These are phyloP conservation scores for Quadroppia sp. DNA, from an alignment of 2,888 invertebrate genomes.

Conservation along the genomic window DNA sequence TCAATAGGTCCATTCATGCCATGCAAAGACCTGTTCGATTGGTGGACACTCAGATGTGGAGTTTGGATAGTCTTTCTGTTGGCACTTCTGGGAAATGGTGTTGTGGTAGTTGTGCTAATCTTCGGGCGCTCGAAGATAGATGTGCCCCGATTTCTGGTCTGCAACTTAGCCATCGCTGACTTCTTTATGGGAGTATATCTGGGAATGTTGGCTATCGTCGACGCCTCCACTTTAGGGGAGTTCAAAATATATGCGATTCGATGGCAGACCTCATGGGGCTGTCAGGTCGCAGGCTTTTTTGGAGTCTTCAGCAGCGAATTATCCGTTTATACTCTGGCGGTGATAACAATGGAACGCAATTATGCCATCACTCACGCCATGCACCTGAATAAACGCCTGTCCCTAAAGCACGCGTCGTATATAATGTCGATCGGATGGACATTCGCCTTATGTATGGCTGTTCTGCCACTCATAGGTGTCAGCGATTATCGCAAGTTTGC, in stretches of 20 bases:
- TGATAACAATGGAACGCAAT: conserved; percentile 90
- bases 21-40: conserved; percentile 91
- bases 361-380: conserved; percentile 97
- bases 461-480: conserved; percentile 80
- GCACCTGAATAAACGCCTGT: conserved; percentile 88
- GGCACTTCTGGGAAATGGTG: conserved; percentile 91
- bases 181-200: conserved; percentile 95
- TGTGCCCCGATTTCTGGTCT: conserved; percentile 91
- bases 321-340: conserved; percentile 90
- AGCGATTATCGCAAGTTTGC: conserved; percentile 96
- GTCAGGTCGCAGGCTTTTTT: conserved; percentile 88
- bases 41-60: conserved; percentile 95
- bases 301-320: conserved; percentile 90
- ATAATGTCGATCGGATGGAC: conserved; percentile 92
- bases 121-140: conserved; percentile 90
- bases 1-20: conserved; percentile 80
- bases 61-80: conserved; percentile 96
- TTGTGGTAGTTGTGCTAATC: conserved; percentile 86
- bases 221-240: conserved; percentile 90
- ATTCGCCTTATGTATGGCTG: conserved; percentile 78
- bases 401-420: conserved; percentile 80
- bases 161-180: conserved; percentile 93
- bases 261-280: conserved; percentile 93
- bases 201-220: conserved; percentile 86
- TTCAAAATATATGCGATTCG: conserved; percentile 93